Evolutionary conservation across 2,797 vertebrate genomes (phyloP).

Genomic region (Amblyraja radiata): DNA sequence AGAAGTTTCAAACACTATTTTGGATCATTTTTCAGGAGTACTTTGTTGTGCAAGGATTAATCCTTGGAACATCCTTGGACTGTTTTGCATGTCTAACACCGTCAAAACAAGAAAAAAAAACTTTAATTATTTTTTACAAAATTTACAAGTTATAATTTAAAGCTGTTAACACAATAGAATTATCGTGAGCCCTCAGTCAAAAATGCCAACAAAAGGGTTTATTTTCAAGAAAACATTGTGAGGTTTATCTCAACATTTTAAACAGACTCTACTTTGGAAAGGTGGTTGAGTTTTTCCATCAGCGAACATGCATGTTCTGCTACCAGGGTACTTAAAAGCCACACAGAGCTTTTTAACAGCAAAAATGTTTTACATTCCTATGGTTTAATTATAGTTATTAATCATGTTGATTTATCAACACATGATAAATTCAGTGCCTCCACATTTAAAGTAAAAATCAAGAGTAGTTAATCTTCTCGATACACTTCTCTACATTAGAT

Average conservation of each 20-base stretch:
- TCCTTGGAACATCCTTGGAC: not conserved
- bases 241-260: not conserved
- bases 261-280: not conserved
- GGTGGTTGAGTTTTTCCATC: not conserved
- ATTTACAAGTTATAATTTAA: not conserved
- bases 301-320: not conserved
- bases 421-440: not conserved
- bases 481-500: not conserved
- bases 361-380: not conserved
- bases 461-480: not conserved
- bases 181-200: not conserved
- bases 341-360: not conserved
- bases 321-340: not conserved
- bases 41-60: not conserved
- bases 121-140: not conserved
- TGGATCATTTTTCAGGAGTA: not conserved
- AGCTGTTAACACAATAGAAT: not conserved
- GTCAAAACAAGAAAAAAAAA: not conserved
- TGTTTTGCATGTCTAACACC: not conserved
- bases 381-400: not conserved
- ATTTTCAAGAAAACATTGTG: not conserved
- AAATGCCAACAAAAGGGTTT: not conserved
- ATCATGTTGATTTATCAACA: constrained; percentile 25
- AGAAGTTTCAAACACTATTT: not conserved
- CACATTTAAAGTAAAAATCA: not conserved